Base-by-base conservation (phyloP, 2,797 vertebrate genomes). In the Pogoniulus pusillus region DNA sequence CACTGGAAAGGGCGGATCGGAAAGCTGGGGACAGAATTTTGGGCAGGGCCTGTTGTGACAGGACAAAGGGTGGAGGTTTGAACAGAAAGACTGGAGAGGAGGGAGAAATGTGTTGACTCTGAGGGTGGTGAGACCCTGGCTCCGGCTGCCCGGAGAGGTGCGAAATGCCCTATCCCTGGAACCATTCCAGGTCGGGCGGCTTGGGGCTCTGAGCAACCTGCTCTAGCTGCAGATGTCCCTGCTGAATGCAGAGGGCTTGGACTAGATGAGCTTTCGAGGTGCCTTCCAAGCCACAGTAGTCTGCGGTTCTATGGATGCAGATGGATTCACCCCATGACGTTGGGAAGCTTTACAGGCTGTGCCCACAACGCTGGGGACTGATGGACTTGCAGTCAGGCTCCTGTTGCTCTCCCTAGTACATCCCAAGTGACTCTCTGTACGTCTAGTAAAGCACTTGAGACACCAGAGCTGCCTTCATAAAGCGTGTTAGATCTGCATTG, bases 331-430 rank as follows among this genome's bases (percentile, higher is more conserved):
- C 23, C 72, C 0, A 1, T 49, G 70, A 8, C 2, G 1, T 0
- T 10, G 32, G 76, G 51, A 37, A 13, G 62, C 26, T 37, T 26
- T 12, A 4, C 2, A 3, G 37, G 9, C 37, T 20, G 41, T 22
- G 11, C 2, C 37, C 1, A 4, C 0, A 4, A 2, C 1, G 1
- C 39, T 6, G 19, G 12, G 35, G 17, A 16, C 19, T 9, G 3
- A 5, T 4, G 60, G 35, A 3, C n/a, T 43, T 27, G 72, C 29
- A 1, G 2, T 7, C n/a, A 5, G 10, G 45, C 27, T 59, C 22
- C 0, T 14, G 0, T 24, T 26, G 4, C 34, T 20, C 29, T 53
- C 34, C 49, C 49, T 9, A 24, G 10, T 5, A 2, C 18, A 37
- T 37, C 39, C 47, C 59, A 8, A 30, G 55, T 2, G 55, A 10